Evolutionary conservation across 2,113 vertebrate species (phyloP).

Genomic region (Prunella himalayana): DNA sequence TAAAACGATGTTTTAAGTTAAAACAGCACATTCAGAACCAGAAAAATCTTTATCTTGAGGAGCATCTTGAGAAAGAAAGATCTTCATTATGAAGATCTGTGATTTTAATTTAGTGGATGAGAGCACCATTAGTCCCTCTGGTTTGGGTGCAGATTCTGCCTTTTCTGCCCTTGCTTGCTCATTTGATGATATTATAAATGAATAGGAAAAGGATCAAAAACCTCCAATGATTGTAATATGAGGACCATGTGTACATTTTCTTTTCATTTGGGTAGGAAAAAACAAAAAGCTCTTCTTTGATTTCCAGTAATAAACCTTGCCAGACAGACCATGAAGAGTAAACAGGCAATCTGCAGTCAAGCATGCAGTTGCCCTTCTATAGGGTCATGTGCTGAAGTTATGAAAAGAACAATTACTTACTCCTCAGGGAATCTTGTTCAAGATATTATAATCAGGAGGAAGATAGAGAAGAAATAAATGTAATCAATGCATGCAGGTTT

Average conservation of each 20-base stretch:
- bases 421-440: neutral
- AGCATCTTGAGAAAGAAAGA: neutral
- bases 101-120: neutral
- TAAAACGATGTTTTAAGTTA: neutral
- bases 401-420: neutral
- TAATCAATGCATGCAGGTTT: neutral
- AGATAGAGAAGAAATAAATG: neutral
- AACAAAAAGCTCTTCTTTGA: neutral
- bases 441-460: neutral
- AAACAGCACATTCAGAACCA: neutral
- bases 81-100: neutral
- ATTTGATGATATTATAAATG: neutral
- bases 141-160: neutral
- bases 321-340: slow-evolving; percentile 17
- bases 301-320: slow-evolving; percentile 27
- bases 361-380: neutral
- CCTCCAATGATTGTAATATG: neutral
- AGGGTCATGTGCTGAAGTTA: neutral
- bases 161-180: neutral
- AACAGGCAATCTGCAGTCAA: neutral
- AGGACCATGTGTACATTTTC: neutral
- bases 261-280: neutral
- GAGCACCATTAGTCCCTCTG: neutral
- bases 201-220: neutral
- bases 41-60: neutral